These are phyloP conservation scores for Machimus rusticus DNA, from an alignment of 2,888 invertebrate genomes.

Conservation along the genomic window DNA sequence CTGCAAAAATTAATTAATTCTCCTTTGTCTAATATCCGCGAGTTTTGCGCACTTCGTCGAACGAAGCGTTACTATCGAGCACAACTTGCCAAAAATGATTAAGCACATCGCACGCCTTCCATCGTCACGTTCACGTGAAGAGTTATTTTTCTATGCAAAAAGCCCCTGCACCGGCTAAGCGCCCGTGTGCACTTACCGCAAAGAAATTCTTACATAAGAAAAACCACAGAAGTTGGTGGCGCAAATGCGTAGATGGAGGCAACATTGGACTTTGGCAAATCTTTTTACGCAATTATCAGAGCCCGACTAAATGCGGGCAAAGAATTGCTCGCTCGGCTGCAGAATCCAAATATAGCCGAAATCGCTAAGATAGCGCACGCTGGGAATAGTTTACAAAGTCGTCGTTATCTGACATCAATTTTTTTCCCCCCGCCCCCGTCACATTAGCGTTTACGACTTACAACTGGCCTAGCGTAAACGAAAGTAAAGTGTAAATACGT, in stretches of 20 bases:
- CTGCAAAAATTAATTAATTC: not conserved
- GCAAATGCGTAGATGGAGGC: conserved; percentile 15
- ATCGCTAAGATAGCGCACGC: not conserved
- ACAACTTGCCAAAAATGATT: not conserved
- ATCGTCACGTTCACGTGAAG: not conserved
- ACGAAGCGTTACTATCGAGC: not conserved
- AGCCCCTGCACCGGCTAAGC: not conserved
- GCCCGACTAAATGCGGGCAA: not conserved
- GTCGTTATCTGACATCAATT: not conserved
- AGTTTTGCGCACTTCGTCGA: not conserved
- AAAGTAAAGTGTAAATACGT: not conserved
- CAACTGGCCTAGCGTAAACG: not conserved
- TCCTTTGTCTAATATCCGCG: not conserved
- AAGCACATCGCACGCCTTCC: not conserved
- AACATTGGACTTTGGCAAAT: conserved; percentile 26
- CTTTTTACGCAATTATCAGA: conserved; percentile 31
- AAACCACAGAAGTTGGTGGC: not conserved
- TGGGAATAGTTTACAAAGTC: not conserved
- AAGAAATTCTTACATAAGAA: not conserved
- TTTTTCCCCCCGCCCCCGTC: not conserved
- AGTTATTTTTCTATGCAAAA: too few relatives aligned
- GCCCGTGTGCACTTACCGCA: not conserved
- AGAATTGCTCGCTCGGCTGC: not conserved
- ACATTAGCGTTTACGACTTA: not conserved
- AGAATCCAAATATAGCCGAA: not conserved